Evolutionary conservation across 2,113 vertebrate species (phyloP).

Genomic region (Phyllostomus hastatus): DNA sequence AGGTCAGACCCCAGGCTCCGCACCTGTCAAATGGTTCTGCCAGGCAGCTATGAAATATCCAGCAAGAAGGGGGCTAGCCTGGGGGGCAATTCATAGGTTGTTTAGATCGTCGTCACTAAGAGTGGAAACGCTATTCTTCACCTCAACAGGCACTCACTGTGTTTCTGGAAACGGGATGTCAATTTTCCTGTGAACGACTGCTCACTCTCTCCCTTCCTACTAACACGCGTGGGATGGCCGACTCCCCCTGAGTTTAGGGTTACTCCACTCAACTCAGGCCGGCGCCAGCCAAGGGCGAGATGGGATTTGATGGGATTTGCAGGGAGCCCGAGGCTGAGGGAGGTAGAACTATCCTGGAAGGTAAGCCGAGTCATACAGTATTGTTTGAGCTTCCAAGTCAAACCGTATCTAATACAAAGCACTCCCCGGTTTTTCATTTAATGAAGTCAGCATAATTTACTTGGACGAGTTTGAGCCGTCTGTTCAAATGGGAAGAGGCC

Average conservation of each 20-base stretch:
- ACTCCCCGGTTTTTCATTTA: not conserved
- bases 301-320: too few species aligned
- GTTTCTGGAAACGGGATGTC: not conserved
- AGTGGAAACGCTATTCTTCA: not conserved
- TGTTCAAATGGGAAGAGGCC: not conserved
- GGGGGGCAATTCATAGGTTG: accelerated
- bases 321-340: not conserved
- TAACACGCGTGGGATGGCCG: not conserved
- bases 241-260: not conserved
- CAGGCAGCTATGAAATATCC: not conserved
- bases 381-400: not conserved
- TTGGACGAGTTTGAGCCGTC: not conserved
- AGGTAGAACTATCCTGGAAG: not conserved
- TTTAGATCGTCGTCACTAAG: not conserved
- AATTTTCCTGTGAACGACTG: not conserved
- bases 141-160: not conserved
- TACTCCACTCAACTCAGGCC: not conserved
- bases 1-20: not conserved
- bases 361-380: not conserved
- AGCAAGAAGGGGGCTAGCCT: not conserved
- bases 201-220: not conserved
- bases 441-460: not conserved
- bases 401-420: not conserved
- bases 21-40: not conserved
- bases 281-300: not conserved